Percentiles rank a stretch among this genome's conserved stretches.
phyloP scores from a whole-genome alignment of 2,113 vertebrate species.

The Hydropotes inermis region DNA sequence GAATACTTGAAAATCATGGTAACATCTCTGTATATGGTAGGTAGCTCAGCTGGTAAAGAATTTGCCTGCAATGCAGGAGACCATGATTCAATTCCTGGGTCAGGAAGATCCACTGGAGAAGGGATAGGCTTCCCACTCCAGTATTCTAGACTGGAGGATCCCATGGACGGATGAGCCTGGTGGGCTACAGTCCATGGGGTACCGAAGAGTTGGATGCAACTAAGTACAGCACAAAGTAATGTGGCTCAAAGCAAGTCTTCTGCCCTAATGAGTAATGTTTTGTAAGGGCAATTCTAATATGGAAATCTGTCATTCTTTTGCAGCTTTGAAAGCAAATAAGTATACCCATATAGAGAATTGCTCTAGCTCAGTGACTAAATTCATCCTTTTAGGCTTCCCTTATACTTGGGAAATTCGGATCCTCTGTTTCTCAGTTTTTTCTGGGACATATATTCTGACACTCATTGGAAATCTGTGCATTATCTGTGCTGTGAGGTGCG shows the following conservation, averaged over 20 bases:
- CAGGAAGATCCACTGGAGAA: background rate
- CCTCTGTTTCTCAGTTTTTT: slow-evolving; percentile 34
- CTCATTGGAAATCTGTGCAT: slow-evolving; percentile 47
- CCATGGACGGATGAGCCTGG: background rate
- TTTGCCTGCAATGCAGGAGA: background rate
- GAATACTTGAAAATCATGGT: background rate
- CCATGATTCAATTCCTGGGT: background rate
- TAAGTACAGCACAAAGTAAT: background rate
- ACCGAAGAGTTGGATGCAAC: background rate
- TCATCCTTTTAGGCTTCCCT: slow-evolving; percentile 68
- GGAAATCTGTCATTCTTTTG: background rate
- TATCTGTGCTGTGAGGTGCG: background rate
- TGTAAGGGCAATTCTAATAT: background rate
- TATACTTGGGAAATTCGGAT: background rate
- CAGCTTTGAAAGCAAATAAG: background rate
- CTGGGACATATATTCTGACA: background rate
- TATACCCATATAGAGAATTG: background rate
- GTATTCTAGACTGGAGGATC: background rate
- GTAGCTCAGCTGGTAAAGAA: background rate
- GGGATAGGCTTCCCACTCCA: background rate
- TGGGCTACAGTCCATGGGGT: background rate
- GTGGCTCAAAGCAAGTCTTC: background rate
- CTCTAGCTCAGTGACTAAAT: background rate
- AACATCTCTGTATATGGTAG: background rate
- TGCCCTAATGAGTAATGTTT: background rate